Evolutionary conservation across 2,797 vertebrate species (phyloP).

Genomic region (Scolopax rusticola): DNA sequence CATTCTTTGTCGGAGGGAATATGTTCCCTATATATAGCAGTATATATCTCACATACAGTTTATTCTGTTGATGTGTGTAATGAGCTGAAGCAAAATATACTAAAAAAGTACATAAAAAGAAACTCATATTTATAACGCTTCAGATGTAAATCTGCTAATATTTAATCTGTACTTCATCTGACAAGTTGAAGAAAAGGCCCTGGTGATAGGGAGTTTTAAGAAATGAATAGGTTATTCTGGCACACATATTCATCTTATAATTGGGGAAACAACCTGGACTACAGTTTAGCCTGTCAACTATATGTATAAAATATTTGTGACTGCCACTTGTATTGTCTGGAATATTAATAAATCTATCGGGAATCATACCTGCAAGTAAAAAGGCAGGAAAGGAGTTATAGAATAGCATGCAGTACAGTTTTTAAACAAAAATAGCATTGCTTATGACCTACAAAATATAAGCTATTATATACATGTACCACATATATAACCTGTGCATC

Average conservation of each 20-base stretch:
- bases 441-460: neutral
- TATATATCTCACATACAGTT: neutral
- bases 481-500: neutral
- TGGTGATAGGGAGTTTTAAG: neutral
- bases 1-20: neutral
- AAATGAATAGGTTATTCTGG: neutral
- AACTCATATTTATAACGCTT: neutral
- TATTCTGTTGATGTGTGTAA: slow-evolving; percentile 7
- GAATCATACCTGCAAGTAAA: neutral
- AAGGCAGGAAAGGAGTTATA: neutral
- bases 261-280: neutral
- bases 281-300: neutral
- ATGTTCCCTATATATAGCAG: neutral
- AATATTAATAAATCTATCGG: neutral
- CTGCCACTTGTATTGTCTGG: neutral
- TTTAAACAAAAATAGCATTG: neutral
- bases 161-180: neutral
- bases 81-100: neutral
- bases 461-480: neutral
- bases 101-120: neutral
- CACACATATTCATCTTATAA: neutral
- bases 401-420: neutral
- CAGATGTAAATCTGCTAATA: neutral
- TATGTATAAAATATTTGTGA: neutral
- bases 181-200: neutral